These are phyloP conservation scores for Taurulus bubalis DNA, from an alignment of 2,113 vertebrate genomes.

Conservation along the genomic window DNA sequence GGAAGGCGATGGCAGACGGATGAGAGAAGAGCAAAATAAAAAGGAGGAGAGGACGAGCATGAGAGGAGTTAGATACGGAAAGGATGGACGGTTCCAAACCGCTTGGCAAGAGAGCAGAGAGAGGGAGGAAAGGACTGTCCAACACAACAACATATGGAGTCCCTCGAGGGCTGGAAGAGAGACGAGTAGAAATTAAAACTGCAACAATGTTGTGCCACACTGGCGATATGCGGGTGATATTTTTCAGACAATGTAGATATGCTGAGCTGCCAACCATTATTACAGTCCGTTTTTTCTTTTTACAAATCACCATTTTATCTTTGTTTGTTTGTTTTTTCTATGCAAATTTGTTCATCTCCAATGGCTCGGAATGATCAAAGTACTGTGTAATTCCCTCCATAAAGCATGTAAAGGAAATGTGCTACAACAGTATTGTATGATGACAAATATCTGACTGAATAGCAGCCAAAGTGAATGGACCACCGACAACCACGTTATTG, in stretches of 20 bases:
- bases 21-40: slow-evolving; percentile 4
- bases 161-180: slow-evolving; percentile 57
- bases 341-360: not conserved
- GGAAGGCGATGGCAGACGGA: not conserved
- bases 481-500: not conserved
- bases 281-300: slow-evolving; percentile 17
- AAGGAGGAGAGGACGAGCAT: slow-evolving; percentile 23
- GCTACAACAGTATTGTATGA: not conserved
- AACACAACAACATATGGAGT: slow-evolving; percentile 67
- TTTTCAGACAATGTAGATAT: slow-evolving; percentile 34
- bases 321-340: not conserved
- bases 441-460: not conserved
- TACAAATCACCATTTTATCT: slow-evolving; percentile 8
- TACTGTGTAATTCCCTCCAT: not conserved
- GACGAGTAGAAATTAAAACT: slow-evolving; percentile 63
- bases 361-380: slow-evolving; percentile 1
- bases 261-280: slow-evolving; percentile 24
- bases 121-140: slow-evolving; percentile 53
- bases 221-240: slow-evolving; percentile 48
- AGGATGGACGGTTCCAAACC: slow-evolving; percentile 42
- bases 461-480: not conserved
- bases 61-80: slow-evolving; percentile 36
- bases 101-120: slow-evolving; percentile 59
- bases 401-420: slow-evolving; percentile 8
- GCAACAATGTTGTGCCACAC: slow-evolving; percentile 61